Evolutionary conservation across 2,113 vertebrate species (phyloP).

Genomic region (Poeciliopsis occidentalis): DNA sequence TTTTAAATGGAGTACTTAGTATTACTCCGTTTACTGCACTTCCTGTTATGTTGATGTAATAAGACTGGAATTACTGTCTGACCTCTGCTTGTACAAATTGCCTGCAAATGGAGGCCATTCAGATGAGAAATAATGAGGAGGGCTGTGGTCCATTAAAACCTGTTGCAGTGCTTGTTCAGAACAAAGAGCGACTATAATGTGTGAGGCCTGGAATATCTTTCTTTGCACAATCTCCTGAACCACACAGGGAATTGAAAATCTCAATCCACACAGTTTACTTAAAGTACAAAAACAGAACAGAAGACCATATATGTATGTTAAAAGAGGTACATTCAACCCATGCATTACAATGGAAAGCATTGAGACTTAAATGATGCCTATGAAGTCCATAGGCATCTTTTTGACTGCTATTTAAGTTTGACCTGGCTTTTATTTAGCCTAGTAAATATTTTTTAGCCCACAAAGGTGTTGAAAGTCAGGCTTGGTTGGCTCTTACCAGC

Average conservation of each 20-base stretch:
- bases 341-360: neutral
- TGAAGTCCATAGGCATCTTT: neutral
- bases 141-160: conserved; percentile 38
- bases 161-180: conserved; percentile 9
- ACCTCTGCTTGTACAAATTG: conserved; percentile 48
- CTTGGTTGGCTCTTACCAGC: too few species aligned
- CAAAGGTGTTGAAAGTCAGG: neutral
- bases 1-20: conserved; percentile 65
- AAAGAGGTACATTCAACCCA: neutral
- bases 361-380: neutral
- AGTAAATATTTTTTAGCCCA: neutral
- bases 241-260: conserved; percentile 27
- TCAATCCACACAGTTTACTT: conserved; percentile 6
- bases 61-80: conserved; percentile 62
- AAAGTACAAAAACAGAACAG: neutral
- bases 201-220: conserved; percentile 16
- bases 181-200: conserved; percentile 14
- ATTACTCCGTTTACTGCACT: conserved; percentile 61
- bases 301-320: neutral
- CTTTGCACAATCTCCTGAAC: conserved; percentile 4
- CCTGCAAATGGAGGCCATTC: conserved; percentile 49
- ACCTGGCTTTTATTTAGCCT: neutral
- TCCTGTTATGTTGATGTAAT: conserved; percentile 68
- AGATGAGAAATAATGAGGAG: conserved; percentile 45
- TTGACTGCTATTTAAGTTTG: neutral